Evolutionary conservation across 23 tunicate species (phyloP).

Genomic region (Diplosoma virens): DNA sequence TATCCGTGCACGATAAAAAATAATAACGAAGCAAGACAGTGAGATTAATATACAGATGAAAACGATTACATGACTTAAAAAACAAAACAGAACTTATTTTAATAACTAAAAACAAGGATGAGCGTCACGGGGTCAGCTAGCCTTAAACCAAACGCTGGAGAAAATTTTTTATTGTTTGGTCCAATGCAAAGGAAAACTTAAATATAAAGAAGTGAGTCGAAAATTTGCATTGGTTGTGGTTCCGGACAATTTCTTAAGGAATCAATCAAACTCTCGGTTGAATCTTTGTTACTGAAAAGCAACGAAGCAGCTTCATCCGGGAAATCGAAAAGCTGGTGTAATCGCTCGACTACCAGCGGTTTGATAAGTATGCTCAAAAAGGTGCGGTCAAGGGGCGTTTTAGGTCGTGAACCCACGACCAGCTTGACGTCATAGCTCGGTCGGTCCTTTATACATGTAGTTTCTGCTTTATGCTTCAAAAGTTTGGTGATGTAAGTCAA

Average conservation of each 20-base stretch:
- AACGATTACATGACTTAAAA: too few relatives aligned
- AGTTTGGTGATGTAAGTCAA: neutral
- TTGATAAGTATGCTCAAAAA: neutral
- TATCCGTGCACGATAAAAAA: too few relatives aligned
- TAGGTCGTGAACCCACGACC: neutral
- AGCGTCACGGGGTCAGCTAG: too few relatives aligned
- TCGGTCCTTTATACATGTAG: neutral
- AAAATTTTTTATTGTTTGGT: too few relatives aligned
- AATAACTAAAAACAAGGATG: too few relatives aligned
- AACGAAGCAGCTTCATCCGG: neutral
- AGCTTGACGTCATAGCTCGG: neutral
- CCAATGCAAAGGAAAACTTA: too few relatives aligned
- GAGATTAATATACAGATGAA: too few relatives aligned
- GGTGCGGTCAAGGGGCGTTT: neutral
- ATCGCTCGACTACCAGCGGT: neutral
- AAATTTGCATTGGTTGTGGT: too few relatives aligned
- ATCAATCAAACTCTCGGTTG: neutral
- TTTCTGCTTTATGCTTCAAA: neutral
- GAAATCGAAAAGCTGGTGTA: neutral
- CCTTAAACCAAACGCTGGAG: too few relatives aligned
- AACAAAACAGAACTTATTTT: too few relatives aligned
- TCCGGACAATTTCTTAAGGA: neutral
- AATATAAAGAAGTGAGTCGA: too few relatives aligned
- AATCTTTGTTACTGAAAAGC: neutral
- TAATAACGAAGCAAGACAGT: too few relatives aligned